Base-by-base conservation (phyloP, 2,888 invertebrate species). In the Heliconius sara region DNA sequence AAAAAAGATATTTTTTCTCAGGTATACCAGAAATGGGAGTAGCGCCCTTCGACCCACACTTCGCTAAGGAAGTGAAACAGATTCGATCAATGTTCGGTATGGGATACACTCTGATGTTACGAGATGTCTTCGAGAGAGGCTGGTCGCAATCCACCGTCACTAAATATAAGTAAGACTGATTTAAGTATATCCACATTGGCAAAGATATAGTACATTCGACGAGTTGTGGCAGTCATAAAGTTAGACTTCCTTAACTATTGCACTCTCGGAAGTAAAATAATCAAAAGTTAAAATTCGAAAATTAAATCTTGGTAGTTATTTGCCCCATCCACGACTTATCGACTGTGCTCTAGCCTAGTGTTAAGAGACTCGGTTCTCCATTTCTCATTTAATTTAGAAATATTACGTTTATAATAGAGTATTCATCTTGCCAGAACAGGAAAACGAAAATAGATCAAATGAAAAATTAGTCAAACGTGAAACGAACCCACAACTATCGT, bases 21-120 rank as follows among this genome's bases (percentile, higher is more conserved):
- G 98, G 98, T 80, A 93, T 98, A 71, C 96, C 97, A 0, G 96
- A 97, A 85, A 96, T 97, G 89, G 96, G 97, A 60, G 96, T 98
- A 3, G 96, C 96, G 0, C 96, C 98, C 0, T 97, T 98, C 87
- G 98, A 98, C 91, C 98, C 98, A 0, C 97, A 98, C 89, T 96
- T 95, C 85, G 97, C 97, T 0, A 93, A 95, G 19, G 96, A 97
- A 87, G 95, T 98, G 34, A 96, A 95, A 63, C 96, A 97, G 83
- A 91, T 93, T 63, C 95, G 97, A 1, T 96, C 96, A 12, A 95
- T 96, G 72, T 94, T 95, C 7, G 95, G 96, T 76, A 92, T 97
- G 68, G 97, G 97, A 60, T 97, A 97, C 88, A 96, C 96, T 57
- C 94, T 98, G 72, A 96, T 96, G 2, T 92, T 98, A n/a, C 96